Percentiles rank a stretch among this genome's conserved stretches.
Conservation (phyloP, 2,888 invertebrate species). For the Lepidochitona cinerea region DNA sequence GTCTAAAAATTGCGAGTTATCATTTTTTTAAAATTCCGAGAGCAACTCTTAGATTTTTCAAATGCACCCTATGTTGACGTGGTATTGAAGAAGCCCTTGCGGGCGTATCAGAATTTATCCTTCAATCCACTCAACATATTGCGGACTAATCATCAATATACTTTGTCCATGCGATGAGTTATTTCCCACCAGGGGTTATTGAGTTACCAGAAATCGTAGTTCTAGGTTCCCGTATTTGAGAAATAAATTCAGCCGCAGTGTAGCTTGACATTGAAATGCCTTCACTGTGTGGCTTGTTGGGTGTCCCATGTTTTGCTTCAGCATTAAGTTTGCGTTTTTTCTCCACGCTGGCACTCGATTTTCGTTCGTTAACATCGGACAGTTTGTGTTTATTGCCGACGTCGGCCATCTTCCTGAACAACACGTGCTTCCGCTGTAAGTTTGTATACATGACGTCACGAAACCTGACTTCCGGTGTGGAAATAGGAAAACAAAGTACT, state of each 20-base stretch:
- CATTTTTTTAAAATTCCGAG: too few species aligned
- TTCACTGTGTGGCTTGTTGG: background rate
- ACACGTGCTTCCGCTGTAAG: slow-evolving; percentile 25
- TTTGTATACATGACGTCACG: slow-evolving; percentile 24
- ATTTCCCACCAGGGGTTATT: too few species aligned
- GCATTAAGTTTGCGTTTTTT: background rate
- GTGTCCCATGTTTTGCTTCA: background rate
- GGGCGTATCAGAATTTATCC: too few species aligned
- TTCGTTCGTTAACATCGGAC: background rate
- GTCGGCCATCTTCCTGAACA: background rate
- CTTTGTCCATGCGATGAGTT: too few species aligned
- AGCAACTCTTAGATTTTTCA: too few species aligned
- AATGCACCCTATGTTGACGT: too few species aligned
- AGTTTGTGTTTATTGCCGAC: background rate
- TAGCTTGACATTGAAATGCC: background rate
- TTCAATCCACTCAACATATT: too few species aligned
- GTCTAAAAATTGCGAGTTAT: too few species aligned
- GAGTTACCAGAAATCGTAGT: slow-evolving; percentile 36
- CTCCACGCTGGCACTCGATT: background rate
- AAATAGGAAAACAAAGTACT: slow-evolving; percentile 28
- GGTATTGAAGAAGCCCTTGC: too few species aligned
- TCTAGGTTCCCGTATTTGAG: slow-evolving; percentile 37
- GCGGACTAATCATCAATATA: too few species aligned
- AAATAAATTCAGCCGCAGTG: slow-evolving; percentile 36
- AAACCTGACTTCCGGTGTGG: background rate